These are phyloP conservation scores for Grus americana DNA, from an alignment of 2,113 vertebrate genomes.

Conservation along the genomic window DNA sequence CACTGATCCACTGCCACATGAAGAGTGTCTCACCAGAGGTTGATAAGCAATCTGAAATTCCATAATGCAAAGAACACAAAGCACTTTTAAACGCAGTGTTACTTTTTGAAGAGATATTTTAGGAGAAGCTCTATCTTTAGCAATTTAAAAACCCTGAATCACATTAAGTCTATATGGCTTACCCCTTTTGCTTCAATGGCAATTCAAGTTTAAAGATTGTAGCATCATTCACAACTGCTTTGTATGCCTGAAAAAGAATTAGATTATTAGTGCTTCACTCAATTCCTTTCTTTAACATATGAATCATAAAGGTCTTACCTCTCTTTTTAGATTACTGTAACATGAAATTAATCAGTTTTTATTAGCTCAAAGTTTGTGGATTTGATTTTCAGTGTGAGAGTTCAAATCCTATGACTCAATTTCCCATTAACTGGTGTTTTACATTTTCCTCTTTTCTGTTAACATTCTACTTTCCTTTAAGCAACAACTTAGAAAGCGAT, in stretches of 20 bases:
- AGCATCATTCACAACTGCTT: constrained; percentile 98
- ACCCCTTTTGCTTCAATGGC: constrained; percentile 98
- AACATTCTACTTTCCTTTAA: not conserved
- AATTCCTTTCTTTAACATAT: not conserved
- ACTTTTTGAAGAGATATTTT: not conserved
- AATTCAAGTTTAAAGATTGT: constrained; percentile 99
- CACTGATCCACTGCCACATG: not conserved
- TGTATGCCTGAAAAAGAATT: constrained; percentile 88
- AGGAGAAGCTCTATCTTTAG: not conserved
- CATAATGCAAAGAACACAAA: not conserved
- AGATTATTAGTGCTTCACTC: constrained; percentile 13
- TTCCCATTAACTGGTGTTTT: not conserved
- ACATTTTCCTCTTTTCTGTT: not conserved
- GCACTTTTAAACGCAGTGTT: not conserved
- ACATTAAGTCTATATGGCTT: constrained; percentile 53
- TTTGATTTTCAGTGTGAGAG: not conserved
- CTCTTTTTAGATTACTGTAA: not conserved
- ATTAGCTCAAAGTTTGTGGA: not conserved
- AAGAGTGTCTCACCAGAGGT: not conserved
- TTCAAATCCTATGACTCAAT: not conserved
- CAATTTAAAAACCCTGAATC: not conserved
- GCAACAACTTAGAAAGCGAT: not conserved
- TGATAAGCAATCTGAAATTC: not conserved
- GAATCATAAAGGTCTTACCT: not conserved
- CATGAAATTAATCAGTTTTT: not conserved